Evolutionary conservation across 2,888 invertebrate genomes (phyloP), one percentile per base, ranked within the genome.

Genomic region (Thysanoteuthis rhombus): DNA sequence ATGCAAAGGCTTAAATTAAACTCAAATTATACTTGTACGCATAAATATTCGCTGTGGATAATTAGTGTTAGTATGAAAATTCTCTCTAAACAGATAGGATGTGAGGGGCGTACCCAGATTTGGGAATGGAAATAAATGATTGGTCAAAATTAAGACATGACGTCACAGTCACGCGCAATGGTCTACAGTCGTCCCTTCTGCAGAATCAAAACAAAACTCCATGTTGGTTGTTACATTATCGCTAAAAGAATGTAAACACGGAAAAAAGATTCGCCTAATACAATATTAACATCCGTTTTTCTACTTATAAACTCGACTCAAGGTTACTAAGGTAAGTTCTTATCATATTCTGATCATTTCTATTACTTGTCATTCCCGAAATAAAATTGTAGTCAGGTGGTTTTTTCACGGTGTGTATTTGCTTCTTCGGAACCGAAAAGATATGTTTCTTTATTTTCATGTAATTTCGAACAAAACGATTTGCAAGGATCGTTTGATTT

Each of bases 171-270:
- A 92, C 92, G 92, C 92, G 92, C 92, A 92, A 40, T 92, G 42
- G 92, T 92, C 92, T 45, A 42, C 32, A 32, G 92, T 92, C 92
- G 92, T 92, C 92, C 42, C 75, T 75, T 92, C 36, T 92, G 42
- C 92, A 92, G 92, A 92, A 92, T 92, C 92, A 92, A 92, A 92
- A 92, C 92, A 92, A 92, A 92, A 92, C 92, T 92, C 92, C 92
- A 42, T 92, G 92, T 92, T 92, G 92, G 19, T 92, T 92, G n/a
- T n/a, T 92, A 92, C 92, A n/a, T 92, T 92, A n/a, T 22, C n/a
- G 42, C 45, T 75, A n/a, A 42, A 92, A 92, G 40, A 92, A 92
- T 92, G 92, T 92, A 92, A 92, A 92, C 92, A 92, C 40, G 28
- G 45, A 40, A 92, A n/a, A 40, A 40, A 92, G 22, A 45, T 19